These are phyloP conservation scores for Atherinomorus stipes DNA, from an alignment of 2,113 vertebrate genomes.

Conservation along the genomic window DNA sequence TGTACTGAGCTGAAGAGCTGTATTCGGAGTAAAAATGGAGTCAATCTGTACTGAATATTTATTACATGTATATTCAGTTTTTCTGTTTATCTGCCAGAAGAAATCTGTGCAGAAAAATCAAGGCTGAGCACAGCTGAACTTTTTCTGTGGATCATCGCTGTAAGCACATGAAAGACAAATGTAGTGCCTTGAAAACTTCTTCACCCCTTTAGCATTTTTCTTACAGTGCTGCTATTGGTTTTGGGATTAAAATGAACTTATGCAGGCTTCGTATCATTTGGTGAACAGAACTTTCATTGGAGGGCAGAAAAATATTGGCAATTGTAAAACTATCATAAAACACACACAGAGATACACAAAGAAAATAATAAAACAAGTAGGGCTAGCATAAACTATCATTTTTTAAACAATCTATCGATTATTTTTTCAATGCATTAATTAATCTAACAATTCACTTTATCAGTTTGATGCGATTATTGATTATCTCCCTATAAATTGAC, in stretches of 20 bases:
- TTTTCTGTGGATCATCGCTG: slow-evolving; percentile 8
- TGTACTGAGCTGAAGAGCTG: not conserved
- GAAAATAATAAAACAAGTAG: too few relatives aligned
- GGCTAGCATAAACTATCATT: too few relatives aligned
- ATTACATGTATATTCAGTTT: not conserved
- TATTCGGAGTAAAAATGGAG: not conserved
- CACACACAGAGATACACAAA: too few relatives aligned
- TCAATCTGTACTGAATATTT: not conserved
- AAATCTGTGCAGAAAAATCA: slow-evolving; percentile 3
- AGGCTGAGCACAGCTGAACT: not conserved
- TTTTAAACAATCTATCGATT: too few relatives aligned
- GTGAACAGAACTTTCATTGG: not conserved
- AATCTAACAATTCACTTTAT: too few relatives aligned
- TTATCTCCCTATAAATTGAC: too few relatives aligned
- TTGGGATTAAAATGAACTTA: not conserved
- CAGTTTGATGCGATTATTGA: too few relatives aligned
- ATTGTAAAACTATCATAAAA: not conserved
- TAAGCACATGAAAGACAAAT: not conserved
- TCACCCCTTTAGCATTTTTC: not conserved
- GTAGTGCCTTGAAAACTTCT: not conserved
- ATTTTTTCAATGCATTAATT: too few relatives aligned
- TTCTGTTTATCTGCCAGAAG: not conserved
- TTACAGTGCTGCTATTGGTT: not conserved
- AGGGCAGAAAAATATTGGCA: not conserved
- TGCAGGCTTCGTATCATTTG: not conserved